Evolutionary conservation across 2,888 invertebrate genomes (phyloP).

Genomic region (Galerucella nymphaeae): DNA sequence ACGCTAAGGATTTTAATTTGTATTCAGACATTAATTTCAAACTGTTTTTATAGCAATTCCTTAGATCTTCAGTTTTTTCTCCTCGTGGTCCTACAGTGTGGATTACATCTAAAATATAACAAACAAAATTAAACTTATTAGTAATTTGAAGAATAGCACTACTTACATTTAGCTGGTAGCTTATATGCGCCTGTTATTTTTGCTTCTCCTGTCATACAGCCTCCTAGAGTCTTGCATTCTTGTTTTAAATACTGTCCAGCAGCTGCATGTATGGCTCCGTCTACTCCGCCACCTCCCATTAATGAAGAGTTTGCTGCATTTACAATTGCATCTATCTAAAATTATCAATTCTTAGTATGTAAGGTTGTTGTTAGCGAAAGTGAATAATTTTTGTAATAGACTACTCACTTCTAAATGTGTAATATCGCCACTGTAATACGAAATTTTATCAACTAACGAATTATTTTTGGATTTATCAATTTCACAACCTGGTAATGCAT

Average conservation of each 20-base stretch:
- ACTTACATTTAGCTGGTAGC: constrained; percentile 85
- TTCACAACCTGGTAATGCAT: constrained; percentile 55
- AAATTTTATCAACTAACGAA: constrained; percentile 71
- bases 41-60: constrained; percentile 78
- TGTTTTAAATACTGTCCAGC: constrained; percentile 77
- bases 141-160: neutral
- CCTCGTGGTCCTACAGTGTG: constrained; percentile 91
- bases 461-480: constrained; percentile 65
- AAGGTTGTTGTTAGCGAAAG: no score
- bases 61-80: constrained; percentile 73
- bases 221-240: constrained; percentile 78
- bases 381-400: neutral
- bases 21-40: constrained; percentile 70
- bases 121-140: neutral
- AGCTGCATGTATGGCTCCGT: constrained; percentile 88
- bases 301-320: constrained; percentile 87
- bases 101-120: constrained; percentile 79
- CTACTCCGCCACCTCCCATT: constrained; percentile 88
- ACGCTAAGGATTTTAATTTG: constrained; percentile 76
- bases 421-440: constrained; percentile 83
- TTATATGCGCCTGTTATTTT: constrained; percentile 85
- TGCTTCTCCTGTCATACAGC: constrained; percentile 85
- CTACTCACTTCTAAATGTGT: constrained; percentile 76
- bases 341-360: neutral
- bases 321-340: constrained; percentile 84